Evolutionary conservation across 2,888 invertebrate genomes (phyloP).

Genomic region (Sericinus montela): DNA sequence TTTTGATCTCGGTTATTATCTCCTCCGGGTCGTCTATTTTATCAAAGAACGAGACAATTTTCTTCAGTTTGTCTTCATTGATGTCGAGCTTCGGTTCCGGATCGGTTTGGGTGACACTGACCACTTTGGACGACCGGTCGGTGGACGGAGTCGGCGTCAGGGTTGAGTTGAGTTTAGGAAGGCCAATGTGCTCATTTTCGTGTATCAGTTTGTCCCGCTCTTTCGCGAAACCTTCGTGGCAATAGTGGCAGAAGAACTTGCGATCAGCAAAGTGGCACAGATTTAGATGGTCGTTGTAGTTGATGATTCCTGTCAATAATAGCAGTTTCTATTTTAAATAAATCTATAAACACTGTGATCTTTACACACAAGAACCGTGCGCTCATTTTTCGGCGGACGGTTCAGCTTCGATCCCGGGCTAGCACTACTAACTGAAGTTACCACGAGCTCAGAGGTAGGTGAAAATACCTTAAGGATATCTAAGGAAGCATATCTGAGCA

Average conservation of each 20-base stretch:
- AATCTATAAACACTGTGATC: too few relatives aligned
- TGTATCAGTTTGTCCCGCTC: conserved; percentile 50
- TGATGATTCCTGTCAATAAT: conserved; percentile 58
- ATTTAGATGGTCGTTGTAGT: conserved; percentile 69
- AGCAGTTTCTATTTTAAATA: not conserved
- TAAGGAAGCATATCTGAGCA: too few relatives aligned
- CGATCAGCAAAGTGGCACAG: conserved; percentile 57
- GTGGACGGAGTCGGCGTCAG: conserved; percentile 18
- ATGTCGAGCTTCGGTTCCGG: conserved; percentile 39
- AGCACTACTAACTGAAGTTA: too few relatives aligned
- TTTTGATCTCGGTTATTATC: conserved; percentile 42
- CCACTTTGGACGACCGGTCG: conserved; percentile 30
- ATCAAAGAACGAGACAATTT: conserved; percentile 67
- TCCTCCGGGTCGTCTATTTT: conserved; percentile 51
- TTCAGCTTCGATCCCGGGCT: too few relatives aligned
- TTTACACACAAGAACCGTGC: too few relatives aligned
- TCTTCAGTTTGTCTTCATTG: conserved; percentile 60
- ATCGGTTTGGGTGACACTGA: conserved; percentile 54
- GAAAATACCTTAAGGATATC: too few relatives aligned
- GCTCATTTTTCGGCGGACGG: too few relatives aligned
- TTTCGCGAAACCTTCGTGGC: conserved; percentile 60
- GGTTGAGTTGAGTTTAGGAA: conserved; percentile 38
- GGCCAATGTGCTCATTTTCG: conserved; percentile 64
- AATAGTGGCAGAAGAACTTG: conserved; percentile 56
- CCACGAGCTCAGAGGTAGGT: too few relatives aligned